Conservation (phyloP, 92 coral and sea anemone species). For the Phymanthus crucifer region DNA sequence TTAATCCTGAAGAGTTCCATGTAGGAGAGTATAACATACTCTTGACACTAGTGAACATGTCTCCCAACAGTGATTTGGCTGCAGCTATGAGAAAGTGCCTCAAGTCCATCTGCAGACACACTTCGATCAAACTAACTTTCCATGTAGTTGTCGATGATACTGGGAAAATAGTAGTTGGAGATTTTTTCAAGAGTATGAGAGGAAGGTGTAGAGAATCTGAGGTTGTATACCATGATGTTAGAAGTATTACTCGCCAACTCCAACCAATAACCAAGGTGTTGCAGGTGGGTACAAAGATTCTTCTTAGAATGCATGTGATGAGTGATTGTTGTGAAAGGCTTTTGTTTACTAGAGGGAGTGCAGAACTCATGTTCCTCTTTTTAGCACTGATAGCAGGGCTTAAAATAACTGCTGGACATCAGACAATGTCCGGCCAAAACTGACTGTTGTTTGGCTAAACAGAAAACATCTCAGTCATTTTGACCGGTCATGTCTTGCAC, state of each 20-base stretch:
- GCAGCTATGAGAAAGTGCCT: conserved; percentile 57
- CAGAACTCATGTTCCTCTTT: too few species aligned
- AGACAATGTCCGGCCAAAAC: too few species aligned
- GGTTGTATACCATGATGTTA: conserved; percentile 62
- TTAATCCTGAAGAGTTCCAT: neutral
- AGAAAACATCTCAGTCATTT: too few species aligned
- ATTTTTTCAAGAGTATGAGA: conserved; percentile 40
- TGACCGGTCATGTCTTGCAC: too few species aligned
- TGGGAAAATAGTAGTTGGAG: conserved; percentile 46
- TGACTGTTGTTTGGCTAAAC: too few species aligned
- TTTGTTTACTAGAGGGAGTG: too few species aligned
- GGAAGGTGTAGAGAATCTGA: conserved; percentile 48
- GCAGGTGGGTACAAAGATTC: conserved; percentile 42
- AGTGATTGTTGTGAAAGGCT: too few species aligned
- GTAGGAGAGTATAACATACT: conserved; percentile 42
- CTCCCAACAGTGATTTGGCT: conserved; percentile 53
- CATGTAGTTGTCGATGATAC: conserved; percentile 63
- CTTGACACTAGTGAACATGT: conserved; percentile 55
- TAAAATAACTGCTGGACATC: too few species aligned
- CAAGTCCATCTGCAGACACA: conserved; percentile 64
- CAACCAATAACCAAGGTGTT: conserved; percentile 51
- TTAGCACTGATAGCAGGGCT: too few species aligned
- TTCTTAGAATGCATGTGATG: too few species aligned
- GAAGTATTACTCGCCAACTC: conserved; percentile 45
- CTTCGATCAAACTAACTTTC: conserved; percentile 51